A percentile compares a stretch with the other conserved stretches of the same genome.
Conservation (phyloP, 2,113 vertebrate genomes). For the Aphyosemion australe region DNA sequence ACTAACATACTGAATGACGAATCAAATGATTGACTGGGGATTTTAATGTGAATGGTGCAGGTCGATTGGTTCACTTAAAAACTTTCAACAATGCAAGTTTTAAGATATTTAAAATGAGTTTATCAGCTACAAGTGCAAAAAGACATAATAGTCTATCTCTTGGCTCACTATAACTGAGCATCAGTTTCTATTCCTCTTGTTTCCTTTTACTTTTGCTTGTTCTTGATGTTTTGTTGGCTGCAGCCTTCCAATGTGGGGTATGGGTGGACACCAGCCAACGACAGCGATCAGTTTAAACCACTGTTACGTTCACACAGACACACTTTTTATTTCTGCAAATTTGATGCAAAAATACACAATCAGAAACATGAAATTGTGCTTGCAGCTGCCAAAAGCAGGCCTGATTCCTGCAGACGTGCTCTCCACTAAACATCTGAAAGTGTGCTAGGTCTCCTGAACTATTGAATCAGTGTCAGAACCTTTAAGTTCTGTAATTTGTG, state of each 20-base stretch:
- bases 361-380: background rate
- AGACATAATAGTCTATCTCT: no score
- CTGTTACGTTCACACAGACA: background rate
- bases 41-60: slow-evolving; percentile 18
- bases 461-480: background rate
- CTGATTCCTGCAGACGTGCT: background rate
- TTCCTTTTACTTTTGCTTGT: background rate
- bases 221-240: background rate
- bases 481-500: background rate
- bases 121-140: no score
- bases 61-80: slow-evolving; percentile 1
- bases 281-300: background rate
- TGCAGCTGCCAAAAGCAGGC: background rate
- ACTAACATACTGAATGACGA: slow-evolving; percentile 37
- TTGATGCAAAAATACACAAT: background rate
- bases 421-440: background rate
- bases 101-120: no score
- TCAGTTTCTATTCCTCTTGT: background rate
- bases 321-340: background rate
- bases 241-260: background rate
- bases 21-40: slow-evolving; percentile 25
- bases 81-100: background rate
- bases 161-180: no score
- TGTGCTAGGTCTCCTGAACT: background rate
- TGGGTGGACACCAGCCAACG: background rate